Evolutionary conservation across 2,888 invertebrate genomes (phyloP), one percentile per base, ranked within the genome.

Genomic region (Eupithecia subumbrata): DNA sequence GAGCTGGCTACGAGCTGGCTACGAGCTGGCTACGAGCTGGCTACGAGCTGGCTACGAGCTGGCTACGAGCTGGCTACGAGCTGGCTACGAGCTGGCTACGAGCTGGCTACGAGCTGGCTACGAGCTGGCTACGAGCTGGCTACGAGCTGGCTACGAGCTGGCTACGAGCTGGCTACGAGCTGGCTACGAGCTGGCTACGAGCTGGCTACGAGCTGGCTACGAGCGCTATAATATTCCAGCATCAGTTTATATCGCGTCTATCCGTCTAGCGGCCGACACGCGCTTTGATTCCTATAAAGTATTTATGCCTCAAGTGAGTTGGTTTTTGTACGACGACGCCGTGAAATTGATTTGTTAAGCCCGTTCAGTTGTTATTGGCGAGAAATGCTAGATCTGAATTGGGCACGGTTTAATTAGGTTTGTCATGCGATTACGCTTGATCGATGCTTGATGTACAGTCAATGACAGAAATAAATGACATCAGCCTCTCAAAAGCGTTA

Each of bases 191-290:
- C n/a, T n/a, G n/a, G n/a, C n/a, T n/a, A n/a, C n/a, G n/a, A n/a
- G n/a, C n/a, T n/a, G n/a, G n/a, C n/a, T n/a, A n/a, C n/a, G n/a
- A n/a, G n/a, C n/a, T n/a, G n/a, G n/a, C n/a, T 30, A 30, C 9
- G 12, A 43, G 43, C 43, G 43, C 43, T 43, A 43, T 43, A 43
- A 43, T 18, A 48, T 48, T 18, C 18, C 48, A 18, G 18, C 48
- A 52, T n/a, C 8, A 45, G 45, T 45, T 48, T n/a, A 52, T n/a
- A n/a, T 72, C 95, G 99, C 69, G 98, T 99, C 16, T 99, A 99
- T 93, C 99, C 99, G n/a, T n/a, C n/a, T n/a, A n/a, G n/a, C n/a
- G 16, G 97, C 98, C 60, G 99, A 99, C 40, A 99, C 98, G 1
- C 96, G 99, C 73, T 98, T 99, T 88, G 99, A 99, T 90, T 99